phyloP scores from a whole-genome alignment of 2,797 vertebrate species.

The Harpagifer antarcticus region DNA sequence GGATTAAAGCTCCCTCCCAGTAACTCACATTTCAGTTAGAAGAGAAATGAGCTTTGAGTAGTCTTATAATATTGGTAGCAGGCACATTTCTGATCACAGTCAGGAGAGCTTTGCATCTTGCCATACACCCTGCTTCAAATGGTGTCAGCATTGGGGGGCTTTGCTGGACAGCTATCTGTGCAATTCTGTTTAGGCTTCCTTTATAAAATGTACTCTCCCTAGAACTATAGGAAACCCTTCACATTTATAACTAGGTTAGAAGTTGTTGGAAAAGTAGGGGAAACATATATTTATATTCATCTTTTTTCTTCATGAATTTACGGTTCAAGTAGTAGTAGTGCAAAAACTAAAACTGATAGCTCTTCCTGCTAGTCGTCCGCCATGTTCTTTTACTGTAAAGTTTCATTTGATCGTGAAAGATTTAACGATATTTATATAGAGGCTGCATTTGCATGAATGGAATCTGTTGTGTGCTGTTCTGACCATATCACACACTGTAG shows the following conservation, averaged over 20 bases:
- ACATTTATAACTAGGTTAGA: conserved; percentile 13
- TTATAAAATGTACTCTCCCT: background rate
- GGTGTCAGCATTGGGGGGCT: background rate
- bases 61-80: background rate
- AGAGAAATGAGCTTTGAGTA: conserved; percentile 2
- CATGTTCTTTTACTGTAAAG: no score
- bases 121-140: background rate
- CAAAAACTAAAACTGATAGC: no score
- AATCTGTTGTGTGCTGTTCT: no score
- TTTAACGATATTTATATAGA: no score
- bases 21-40: background rate
- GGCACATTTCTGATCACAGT: conserved; percentile 8
- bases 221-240: background rate
- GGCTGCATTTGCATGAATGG: no score
- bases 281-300: no score
- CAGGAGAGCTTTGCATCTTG: background rate
- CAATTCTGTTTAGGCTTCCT: background rate
- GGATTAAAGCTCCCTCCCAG: conserved; percentile 1
- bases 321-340: no score
- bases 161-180: background rate
- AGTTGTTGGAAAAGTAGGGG: conserved; percentile 2
- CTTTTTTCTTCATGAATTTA: no score
- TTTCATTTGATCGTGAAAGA: no score
- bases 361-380: no score
- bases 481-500: no score